phyloP scores from a whole-genome alignment of 2,113 vertebrate species.

The Castor canadensis region DNA sequence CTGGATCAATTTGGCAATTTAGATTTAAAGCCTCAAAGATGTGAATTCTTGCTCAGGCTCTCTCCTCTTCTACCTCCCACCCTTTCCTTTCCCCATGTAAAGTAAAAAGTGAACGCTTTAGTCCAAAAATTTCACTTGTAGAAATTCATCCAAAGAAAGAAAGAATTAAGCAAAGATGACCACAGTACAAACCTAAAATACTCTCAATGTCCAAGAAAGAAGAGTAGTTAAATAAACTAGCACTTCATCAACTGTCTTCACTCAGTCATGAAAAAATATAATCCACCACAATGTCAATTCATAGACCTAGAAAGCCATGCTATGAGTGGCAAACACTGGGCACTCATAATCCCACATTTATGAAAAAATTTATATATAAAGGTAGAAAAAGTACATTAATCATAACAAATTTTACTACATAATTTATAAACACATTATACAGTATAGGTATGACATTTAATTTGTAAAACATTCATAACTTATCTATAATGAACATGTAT shows the following conservation, averaged over 20 bases:
- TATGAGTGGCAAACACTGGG: background rate
- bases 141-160: slow-evolving; percentile 40
- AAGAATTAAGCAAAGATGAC: slow-evolving; percentile 24
- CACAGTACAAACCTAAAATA: slow-evolving; percentile 27
- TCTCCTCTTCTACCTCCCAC: background rate
- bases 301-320: background rate
- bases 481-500: background rate
- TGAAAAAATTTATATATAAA: background rate
- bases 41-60: slow-evolving; percentile 2
- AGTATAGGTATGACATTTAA: background rate
- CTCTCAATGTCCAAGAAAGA: slow-evolving; percentile 25
- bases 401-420: slow-evolving; percentile 15
- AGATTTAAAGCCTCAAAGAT: slow-evolving; percentile 39
- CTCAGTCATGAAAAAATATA: background rate
- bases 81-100: too few species aligned
- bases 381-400: background rate
- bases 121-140: slow-evolving; percentile 28
- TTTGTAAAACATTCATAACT: slow-evolving; percentile 8
- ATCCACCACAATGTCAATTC: background rate
- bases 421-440: background rate
- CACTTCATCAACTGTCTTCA: background rate
- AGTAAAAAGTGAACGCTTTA: slow-evolving; percentile 47
- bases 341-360: background rate
- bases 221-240: background rate
- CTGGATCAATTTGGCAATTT: background rate